These are phyloP conservation scores for Muschampia plurimacula DNA, from an alignment of 2,888 invertebrate species.

Conservation along the genomic window DNA sequence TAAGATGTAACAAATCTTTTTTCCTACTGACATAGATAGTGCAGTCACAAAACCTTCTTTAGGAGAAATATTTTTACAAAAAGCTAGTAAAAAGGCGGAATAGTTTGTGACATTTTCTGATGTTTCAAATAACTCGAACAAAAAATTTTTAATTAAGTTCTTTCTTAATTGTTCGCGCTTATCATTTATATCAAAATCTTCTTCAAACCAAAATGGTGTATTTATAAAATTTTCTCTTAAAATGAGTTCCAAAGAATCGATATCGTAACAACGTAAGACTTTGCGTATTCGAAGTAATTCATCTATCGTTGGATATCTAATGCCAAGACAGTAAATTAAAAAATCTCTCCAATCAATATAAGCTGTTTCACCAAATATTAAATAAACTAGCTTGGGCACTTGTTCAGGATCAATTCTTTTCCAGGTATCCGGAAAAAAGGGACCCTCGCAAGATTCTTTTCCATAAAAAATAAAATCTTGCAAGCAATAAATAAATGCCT, in stretches of 20 bases:
- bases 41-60: slow-evolving; percentile 85
- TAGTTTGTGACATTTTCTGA: slow-evolving; percentile 83
- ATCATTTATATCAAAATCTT: slow-evolving; percentile 60
- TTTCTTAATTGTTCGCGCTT: slow-evolving; percentile 59
- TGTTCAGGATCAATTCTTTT: slow-evolving; percentile 69
- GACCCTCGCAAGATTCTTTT: slow-evolving; percentile 70
- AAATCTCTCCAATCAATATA: slow-evolving; percentile 89
- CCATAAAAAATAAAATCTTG: slow-evolving; percentile 83
- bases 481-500: slow-evolving; percentile 79
- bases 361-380: slow-evolving; percentile 83
- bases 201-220: slow-evolving; percentile 72
- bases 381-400: slow-evolving; percentile 70
- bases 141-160: slow-evolving; percentile 80
- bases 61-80: slow-evolving; percentile 86
- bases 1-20: slow-evolving; percentile 76
- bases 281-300: slow-evolving; percentile 82
- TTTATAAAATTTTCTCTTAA: slow-evolving; percentile 63
- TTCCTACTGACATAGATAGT: slow-evolving; percentile 84
- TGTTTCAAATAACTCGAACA: slow-evolving; percentile 85
- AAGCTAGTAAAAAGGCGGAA: slow-evolving; percentile 86
- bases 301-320: slow-evolving; percentile 82
- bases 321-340: slow-evolving; percentile 84
- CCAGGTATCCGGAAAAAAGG: slow-evolving; percentile 73
- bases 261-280: slow-evolving; percentile 79
- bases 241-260: slow-evolving; percentile 65